Base-by-base conservation (phyloP, 2,113 vertebrate genomes). In the Cinclus cinclus region DNA sequence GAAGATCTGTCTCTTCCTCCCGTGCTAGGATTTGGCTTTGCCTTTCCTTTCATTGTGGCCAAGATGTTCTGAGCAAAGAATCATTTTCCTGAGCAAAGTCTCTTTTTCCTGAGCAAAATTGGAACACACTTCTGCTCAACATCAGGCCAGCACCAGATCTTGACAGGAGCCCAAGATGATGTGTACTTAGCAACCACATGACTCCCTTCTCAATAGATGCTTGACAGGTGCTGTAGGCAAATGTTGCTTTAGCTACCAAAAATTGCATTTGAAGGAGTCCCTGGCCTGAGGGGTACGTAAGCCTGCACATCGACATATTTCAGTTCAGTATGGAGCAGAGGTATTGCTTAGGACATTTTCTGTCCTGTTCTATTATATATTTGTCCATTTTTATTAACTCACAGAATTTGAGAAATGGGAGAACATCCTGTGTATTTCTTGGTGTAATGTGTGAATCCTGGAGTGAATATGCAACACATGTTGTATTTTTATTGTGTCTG, bases 221-320 rank as follows among this genome's bases (percentile, higher is more conserved):
- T 50, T 96, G 94, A 94, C 85, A 94, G 89, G 42, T 91, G 90
- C 94, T 96, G 89, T 73, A 93, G 96, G 96, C 95, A 96, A 94
- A 90, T 62, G 52, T 82, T 92, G 27, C 77, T 92, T 94, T 25
- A 89, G 88, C 77, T 92, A 92, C 79, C 92, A 92, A 95, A 92
- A 88, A 83, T 76, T 67, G 60, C 74, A 6, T 89, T 87, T 96
- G 92, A 96, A 93, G 76, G 78, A 85, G 58, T 41, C 79, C 65
- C 59, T 93, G 75, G 94, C 93, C 90, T 81, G 17, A 79, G 95
- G 89, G 89, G 24, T 55, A 25, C 1, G 3, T 69, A 37, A 78
- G 81, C 25, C 73, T 68, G 47, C 56, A 89, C 87, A 82, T 89
- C 0, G 41, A 89, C 86, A 46, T 78, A 35, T 76, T 94, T 95